Base-by-base conservation (phyloP, 2,888 invertebrate genomes). In the Epicampocera succincta region DNA sequence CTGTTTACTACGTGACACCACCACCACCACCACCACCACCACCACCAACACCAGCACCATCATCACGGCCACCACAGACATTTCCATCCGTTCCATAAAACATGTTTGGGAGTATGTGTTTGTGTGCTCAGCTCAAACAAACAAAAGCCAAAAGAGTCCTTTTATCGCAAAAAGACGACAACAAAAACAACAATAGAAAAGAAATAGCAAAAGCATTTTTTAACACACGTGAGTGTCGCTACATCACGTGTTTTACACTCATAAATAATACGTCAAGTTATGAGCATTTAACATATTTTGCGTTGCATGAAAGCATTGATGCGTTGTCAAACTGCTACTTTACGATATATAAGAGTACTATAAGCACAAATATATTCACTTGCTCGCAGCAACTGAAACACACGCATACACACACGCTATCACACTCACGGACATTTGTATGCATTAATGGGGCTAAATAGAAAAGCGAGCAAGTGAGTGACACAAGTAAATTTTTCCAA, bases 181-280 rank as follows among this genome's bases (percentile, higher is more conserved):
- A 63, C 60, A 63, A 60, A 11, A 60, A 44, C 12, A 61, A 63
- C 38, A 76, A 71, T 29, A 44, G 58, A 44, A 66, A 54, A 60
- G 29, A 40, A 60, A 56, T 52, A 33, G 52, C 17, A 44, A n/a
- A 63, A 71, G 52, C 66, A 72, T 46, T 60, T 66, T n/a, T 69
- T 65, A 61, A 56, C 60, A 71, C 78, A 85, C 84, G 85, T 85
- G 84, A 84, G 81, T 76, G 80, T 68, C 74, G 85, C 84, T 61
- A 84, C 79, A 85, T 87, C 87, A 87, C 87, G 87, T 87, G 87
- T 84, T 83, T 83, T 83, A 79, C 74, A 71, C 77, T 84, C 86
- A 86, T 87, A 86, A 87, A 86, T 86, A 86, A 86, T 86, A 85
- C 84, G 84, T 84, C 86, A 86, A 86, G 85, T 87, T 86, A 87